Percentiles rank a stretch among this genome's conserved stretches.
phyloP scores from a whole-genome alignment of 2,797 vertebrate species.

The Lophius americanus region DNA sequence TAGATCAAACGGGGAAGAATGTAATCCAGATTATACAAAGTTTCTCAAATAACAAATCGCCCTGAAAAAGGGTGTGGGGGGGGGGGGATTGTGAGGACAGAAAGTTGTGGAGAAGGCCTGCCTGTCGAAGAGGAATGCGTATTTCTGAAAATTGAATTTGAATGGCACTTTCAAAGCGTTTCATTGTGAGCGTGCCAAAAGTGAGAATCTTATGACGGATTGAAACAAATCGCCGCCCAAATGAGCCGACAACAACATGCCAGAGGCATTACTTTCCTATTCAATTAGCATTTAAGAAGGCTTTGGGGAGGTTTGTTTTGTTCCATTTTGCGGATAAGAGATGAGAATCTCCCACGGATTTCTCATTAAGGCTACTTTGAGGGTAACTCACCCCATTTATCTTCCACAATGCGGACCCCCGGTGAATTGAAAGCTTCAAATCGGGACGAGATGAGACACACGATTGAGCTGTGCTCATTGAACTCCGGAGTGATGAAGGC shows the following conservation, averaged over 20 bases:
- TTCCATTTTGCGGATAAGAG: slow-evolving; percentile 82
- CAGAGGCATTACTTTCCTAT: slow-evolving; percentile 81
- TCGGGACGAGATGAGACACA: slow-evolving; percentile 51
- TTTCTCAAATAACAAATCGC: slow-evolving; percentile 49
- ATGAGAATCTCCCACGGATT: slow-evolving; percentile 77
- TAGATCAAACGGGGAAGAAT: slow-evolving; percentile 20
- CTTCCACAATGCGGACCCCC: slow-evolving; percentile 68
- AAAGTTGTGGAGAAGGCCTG: slow-evolving; percentile 45
- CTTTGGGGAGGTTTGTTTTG: slow-evolving; percentile 79
- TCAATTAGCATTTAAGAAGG: slow-evolving; percentile 86
- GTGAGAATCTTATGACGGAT: slow-evolving; percentile 80
- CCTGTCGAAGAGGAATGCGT: slow-evolving; percentile 62
- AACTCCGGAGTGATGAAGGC: slow-evolving; percentile 50
- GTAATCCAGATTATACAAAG: slow-evolving; percentile 44
- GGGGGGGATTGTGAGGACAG: slow-evolving; percentile 40
- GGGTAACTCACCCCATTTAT: slow-evolving; percentile 76
- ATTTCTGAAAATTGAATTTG: slow-evolving; percentile 78
- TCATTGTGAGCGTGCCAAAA: slow-evolving; percentile 78
- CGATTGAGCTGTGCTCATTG: slow-evolving; percentile 59
- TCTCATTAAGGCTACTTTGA: slow-evolving; percentile 82
- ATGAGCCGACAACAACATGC: slow-evolving; percentile 84
- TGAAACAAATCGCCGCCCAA: slow-evolving; percentile 84
- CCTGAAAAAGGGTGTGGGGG: slow-evolving; percentile 29
- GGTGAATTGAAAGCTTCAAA: slow-evolving; percentile 69
- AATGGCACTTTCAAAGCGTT: slow-evolving; percentile 76